Percentiles rank a stretch among this genome's conserved stretches.
phyloP scores from a whole-genome alignment of 2,113 vertebrate genomes.

The Xenopus borealis region DNA sequence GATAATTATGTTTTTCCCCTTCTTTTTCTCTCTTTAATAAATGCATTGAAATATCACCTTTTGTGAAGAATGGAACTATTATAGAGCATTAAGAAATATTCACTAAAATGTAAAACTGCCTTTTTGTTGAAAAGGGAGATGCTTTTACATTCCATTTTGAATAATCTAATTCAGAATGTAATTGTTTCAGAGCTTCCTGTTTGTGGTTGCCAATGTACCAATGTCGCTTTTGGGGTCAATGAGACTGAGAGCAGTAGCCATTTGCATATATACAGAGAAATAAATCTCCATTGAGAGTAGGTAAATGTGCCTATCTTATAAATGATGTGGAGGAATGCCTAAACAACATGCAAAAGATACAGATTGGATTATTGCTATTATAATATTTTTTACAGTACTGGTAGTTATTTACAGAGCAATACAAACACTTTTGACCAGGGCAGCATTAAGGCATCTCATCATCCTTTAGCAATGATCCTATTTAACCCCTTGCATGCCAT shows the following conservation, averaged over 20 bases:
- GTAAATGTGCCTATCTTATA: too few species aligned
- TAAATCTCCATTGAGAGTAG: too few species aligned
- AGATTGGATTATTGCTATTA: too few species aligned
- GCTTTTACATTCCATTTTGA: slow-evolving; percentile 29
- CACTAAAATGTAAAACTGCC: slow-evolving; percentile 22
- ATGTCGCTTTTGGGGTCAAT: background rate
- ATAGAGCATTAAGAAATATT: slow-evolving; percentile 46
- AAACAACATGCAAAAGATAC: too few species aligned
- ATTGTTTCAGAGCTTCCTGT: slow-evolving; percentile 2
- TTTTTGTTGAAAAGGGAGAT: slow-evolving; percentile 24
- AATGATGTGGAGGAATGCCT: too few species aligned
- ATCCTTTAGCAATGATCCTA: too few species aligned
- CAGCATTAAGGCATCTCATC: too few species aligned
- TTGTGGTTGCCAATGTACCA: background rate
- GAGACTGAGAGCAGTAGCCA: slow-evolving; percentile 6
- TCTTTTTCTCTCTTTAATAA: slow-evolving; percentile 53
- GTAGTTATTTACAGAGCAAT: too few species aligned
- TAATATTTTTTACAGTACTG: too few species aligned
- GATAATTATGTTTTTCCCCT: slow-evolving; percentile 68
- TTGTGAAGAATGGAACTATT: slow-evolving; percentile 64
- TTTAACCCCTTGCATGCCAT: too few species aligned
- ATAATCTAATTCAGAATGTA: slow-evolving; percentile 20
- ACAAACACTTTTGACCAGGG: too few species aligned
- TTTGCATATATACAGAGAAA: too few species aligned
- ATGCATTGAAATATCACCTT: slow-evolving; percentile 63